Conservation (phyloP, 2,113 vertebrate genomes). For the Xenopus tropicalis region DNA sequence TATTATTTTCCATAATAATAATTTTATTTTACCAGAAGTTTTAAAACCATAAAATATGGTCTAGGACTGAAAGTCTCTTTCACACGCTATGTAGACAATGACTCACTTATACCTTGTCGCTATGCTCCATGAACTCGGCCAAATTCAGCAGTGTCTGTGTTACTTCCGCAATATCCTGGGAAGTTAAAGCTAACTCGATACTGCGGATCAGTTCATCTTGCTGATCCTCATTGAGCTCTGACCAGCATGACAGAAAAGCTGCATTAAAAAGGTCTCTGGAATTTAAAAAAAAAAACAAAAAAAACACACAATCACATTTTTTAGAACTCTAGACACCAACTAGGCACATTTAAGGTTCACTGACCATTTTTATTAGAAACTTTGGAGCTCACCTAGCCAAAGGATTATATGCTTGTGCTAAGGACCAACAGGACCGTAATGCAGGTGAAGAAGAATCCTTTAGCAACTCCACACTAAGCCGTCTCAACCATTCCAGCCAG, state of each 20-base stretch:
- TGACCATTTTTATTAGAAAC: background rate
- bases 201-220: slow-evolving; percentile 97
- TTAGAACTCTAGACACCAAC: no score
- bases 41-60: no score
- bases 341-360: no score
- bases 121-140: slow-evolving; percentile 99
- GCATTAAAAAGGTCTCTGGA: slow-evolving; percentile 94
- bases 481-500: slow-evolving; percentile 94
- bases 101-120: slow-evolving; percentile 81
- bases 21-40: no score
- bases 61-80: no score
- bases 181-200: slow-evolving; percentile 92
- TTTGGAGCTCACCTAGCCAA: slow-evolving; percentile 81
- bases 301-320: background rate
- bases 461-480: slow-evolving; percentile 90
- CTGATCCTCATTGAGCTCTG: slow-evolving; percentile 94
- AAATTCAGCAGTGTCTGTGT: slow-evolving; percentile 95
- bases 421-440: slow-evolving; percentile 92
- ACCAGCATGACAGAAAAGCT: slow-evolving; percentile 97
- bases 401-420: slow-evolving; percentile 96
- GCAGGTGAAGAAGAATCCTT: slow-evolving; percentile 96
- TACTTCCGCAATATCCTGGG: slow-evolving; percentile 97
- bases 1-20: no score
- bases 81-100: no score
- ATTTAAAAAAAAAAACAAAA: background rate